Conservation (phyloP, 2,113 vertebrate species). For the Saccopteryx leptura region DNA sequence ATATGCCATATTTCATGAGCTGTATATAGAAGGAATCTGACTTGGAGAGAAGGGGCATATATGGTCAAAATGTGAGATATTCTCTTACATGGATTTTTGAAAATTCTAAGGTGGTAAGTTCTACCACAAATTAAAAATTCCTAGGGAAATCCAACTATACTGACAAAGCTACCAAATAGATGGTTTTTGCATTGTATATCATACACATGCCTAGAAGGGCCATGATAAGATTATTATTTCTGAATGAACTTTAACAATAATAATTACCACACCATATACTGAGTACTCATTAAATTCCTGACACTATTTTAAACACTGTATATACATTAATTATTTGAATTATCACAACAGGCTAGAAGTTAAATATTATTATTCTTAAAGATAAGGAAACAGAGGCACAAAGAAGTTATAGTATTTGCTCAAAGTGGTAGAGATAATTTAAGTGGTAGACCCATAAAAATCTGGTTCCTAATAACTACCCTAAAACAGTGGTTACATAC, state of each 20-base stretch:
- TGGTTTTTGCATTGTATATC: not conserved
- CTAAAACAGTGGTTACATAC: not conserved
- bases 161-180: slow-evolving; percentile 48
- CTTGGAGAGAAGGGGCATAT: not conserved
- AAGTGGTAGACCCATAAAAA: not conserved
- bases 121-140: slow-evolving; percentile 33
- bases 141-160: slow-evolving; percentile 45
- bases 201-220: not conserved
- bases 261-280: not conserved
- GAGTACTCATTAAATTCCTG: slow-evolving; percentile 2
- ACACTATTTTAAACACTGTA: not conserved
- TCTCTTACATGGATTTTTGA: slow-evolving; percentile 44
- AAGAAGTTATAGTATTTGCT: not conserved
- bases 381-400: slow-evolving; percentile 19
- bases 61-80: not conserved
- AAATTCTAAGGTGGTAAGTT: slow-evolving; percentile 44
- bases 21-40: not conserved
- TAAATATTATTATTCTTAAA: slow-evolving; percentile 39
- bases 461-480: not conserved
- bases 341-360: not conserved
- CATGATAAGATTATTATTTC: not conserved
- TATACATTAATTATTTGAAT: slow-evolving; percentile 36
- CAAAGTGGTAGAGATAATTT: not conserved
- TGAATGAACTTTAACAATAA: slow-evolving; percentile 14
- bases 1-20: not conserved